These are phyloP conservation scores for Rhinophrynus dorsalis DNA, from an alignment of 2,797 vertebrate genomes.

Conservation along the genomic window DNA sequence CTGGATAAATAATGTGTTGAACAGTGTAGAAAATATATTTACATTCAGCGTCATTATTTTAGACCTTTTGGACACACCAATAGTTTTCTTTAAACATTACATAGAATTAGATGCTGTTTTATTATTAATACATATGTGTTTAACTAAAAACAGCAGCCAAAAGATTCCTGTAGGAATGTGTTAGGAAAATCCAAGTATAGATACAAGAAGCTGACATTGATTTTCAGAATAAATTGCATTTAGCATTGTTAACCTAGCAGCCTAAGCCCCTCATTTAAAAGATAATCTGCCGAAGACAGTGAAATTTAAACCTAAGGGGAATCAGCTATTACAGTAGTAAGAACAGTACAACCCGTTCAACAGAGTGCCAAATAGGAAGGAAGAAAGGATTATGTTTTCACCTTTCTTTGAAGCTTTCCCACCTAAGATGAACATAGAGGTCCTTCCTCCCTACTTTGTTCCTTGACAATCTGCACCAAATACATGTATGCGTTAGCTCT, in stretches of 20 bases:
- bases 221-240: conserved; percentile 21
- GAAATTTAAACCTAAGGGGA: conserved; percentile 22
- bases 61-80: too few species aligned
- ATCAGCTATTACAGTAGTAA: conserved; percentile 20
- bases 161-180: neutral
- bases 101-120: too few species aligned
- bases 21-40: neutral
- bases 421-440: conserved; percentile 40
- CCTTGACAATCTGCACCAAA: conserved; percentile 31
- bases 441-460: conserved; percentile 27
- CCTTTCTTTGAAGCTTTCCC: conserved; percentile 35
- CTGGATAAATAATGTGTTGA: neutral
- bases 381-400: conserved; percentile 27
- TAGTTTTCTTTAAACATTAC: too few species aligned
- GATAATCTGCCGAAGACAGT: conserved; percentile 14
- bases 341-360: conserved; percentile 18
- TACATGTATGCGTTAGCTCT: conserved; percentile 32
- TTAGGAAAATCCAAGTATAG: neutral
- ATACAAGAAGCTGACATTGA: neutral
- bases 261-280: conserved; percentile 8
- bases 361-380: conserved; percentile 21
- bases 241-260: conserved; percentile 17
- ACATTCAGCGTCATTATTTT: too few species aligned
- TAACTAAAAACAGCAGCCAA: neutral
- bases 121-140: neutral